Conservation (phyloP, 2,797 vertebrate species). For the Brotula barbata region DNA sequence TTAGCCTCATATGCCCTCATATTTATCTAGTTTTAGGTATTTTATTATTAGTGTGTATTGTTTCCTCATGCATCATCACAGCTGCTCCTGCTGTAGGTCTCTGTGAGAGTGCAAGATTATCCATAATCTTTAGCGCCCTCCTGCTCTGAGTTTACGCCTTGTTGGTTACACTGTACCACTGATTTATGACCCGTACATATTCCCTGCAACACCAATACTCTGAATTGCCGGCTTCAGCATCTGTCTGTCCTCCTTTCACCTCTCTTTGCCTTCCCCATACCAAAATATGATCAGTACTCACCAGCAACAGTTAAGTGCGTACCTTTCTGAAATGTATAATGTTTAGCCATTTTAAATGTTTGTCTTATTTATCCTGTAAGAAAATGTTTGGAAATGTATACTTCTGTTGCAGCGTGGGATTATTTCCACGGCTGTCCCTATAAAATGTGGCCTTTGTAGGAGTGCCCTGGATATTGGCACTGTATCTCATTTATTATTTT, state of each 20-base stretch:
- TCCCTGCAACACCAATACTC: neutral
- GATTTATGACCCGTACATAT: constrained; percentile 11
- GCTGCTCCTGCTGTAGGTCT: constrained; percentile 58
- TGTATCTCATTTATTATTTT: constrained; percentile 8
- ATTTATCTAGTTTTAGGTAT: constrained; percentile 7
- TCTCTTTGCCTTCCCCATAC: constrained; percentile 1
- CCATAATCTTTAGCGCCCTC: constrained; percentile 17
- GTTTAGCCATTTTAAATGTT: too few species aligned
- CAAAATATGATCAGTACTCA: constrained; percentile 3
- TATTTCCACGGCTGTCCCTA: neutral
- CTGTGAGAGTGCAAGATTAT: constrained; percentile 28
- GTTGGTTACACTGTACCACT: constrained; percentile 20
- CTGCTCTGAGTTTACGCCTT: constrained; percentile 18
- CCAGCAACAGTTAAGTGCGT: neutral
- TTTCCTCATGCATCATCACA: constrained; percentile 54
- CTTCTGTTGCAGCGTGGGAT: neutral
- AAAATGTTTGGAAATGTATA: neutral
- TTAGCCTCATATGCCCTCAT: constrained; percentile 36
- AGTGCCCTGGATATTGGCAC: constrained; percentile 5
- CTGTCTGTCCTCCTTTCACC: neutral
- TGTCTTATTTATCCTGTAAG: neutral
- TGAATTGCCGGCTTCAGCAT: constrained; percentile 1
- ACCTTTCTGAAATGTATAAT: neutral
- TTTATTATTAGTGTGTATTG: constrained; percentile 17
- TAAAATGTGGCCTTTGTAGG: neutral